phyloP scores from a whole-genome alignment of 2,797 vertebrate genomes.

The Lateolabrax maculatus region DNA sequence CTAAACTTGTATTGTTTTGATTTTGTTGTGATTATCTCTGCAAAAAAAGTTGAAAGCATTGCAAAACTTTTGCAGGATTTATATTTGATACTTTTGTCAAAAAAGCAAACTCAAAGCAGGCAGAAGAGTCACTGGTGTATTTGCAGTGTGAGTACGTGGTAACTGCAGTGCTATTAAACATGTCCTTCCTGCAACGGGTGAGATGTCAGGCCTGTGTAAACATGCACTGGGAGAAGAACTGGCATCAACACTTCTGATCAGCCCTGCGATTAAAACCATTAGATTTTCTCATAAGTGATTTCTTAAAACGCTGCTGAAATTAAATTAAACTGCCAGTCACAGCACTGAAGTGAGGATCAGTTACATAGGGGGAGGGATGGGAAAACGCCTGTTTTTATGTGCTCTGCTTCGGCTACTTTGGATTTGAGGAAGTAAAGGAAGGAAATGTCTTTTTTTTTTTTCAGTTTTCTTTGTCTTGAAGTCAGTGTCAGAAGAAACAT shows the following conservation, averaged over 20 bases:
- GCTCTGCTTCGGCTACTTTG: neutral
- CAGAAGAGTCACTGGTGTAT: neutral
- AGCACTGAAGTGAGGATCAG: neutral
- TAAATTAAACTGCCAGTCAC: neutral
- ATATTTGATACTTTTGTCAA: neutral
- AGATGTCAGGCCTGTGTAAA: neutral
- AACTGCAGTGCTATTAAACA: neutral
- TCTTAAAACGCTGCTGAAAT: neutral
- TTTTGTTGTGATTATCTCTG: neutral
- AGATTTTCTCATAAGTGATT: neutral
- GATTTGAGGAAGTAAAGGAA: slow-evolving; percentile 15
- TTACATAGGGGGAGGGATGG: neutral
- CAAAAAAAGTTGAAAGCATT: too few relatives aligned
- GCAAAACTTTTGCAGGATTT: neutral
- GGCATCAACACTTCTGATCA: neutral
- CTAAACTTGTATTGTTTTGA: neutral
- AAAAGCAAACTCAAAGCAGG: neutral
- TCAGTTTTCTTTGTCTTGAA: neutral
- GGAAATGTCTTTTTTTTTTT: neutral
- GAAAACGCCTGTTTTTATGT: neutral
- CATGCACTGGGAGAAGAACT: neutral
- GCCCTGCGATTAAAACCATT: neutral
- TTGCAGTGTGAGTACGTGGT: neutral
- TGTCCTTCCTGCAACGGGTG: neutral
- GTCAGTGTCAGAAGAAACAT: neutral